Percentiles rank a stretch among this genome's conserved stretches.
phyloP scores from a whole-genome alignment of 2,888 invertebrate species.

The Augiades crinisus region DNA sequence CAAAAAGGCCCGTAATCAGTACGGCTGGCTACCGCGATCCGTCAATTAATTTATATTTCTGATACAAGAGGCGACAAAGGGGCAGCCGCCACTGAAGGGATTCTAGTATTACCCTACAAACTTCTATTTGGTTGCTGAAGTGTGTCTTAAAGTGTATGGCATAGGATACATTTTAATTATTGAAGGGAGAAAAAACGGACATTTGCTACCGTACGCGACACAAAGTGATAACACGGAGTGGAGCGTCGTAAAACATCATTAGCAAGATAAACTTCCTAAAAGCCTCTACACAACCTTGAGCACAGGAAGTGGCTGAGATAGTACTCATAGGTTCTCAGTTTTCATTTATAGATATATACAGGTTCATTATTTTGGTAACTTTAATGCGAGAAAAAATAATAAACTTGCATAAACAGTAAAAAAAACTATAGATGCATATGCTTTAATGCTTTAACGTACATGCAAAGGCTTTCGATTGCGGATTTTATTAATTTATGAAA shows the following conservation, averaged over 20 bases:
- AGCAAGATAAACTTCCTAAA: constrained; percentile 74
- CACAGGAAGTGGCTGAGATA: constrained; percentile 59
- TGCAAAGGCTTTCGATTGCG: too few relatives aligned
- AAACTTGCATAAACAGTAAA: too few relatives aligned
- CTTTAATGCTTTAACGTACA: too few relatives aligned
- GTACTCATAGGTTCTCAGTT: too few relatives aligned
- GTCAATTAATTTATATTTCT: constrained; percentile 68
- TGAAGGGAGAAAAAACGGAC: constrained; percentile 40
- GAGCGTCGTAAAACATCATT: constrained; percentile 77
- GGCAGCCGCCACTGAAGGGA: constrained; percentile 51
- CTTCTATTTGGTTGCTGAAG: not conserved
- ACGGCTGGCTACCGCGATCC: constrained; percentile 62
- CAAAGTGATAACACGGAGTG: constrained; percentile 60
- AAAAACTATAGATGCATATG: too few relatives aligned
- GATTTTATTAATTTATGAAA: too few relatives aligned
- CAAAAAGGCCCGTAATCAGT: constrained; percentile 60
- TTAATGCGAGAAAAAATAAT: too few relatives aligned
- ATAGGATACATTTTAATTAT: constrained; percentile 41
- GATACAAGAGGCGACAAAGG: constrained; percentile 71
- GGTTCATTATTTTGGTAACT: too few relatives aligned
- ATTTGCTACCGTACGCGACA: constrained; percentile 72
- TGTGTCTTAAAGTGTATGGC: not conserved
- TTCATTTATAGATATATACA: constrained; percentile 4
- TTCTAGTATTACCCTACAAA: constrained; percentile 44
- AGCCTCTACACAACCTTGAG: constrained; percentile 54